Percentiles rank a stretch among this genome's conserved stretches.
These are phyloP conservation scores for Brachirus orientalis DNA, from an alignment of 2,113 vertebrate species.

Conservation along the genomic window DNA sequence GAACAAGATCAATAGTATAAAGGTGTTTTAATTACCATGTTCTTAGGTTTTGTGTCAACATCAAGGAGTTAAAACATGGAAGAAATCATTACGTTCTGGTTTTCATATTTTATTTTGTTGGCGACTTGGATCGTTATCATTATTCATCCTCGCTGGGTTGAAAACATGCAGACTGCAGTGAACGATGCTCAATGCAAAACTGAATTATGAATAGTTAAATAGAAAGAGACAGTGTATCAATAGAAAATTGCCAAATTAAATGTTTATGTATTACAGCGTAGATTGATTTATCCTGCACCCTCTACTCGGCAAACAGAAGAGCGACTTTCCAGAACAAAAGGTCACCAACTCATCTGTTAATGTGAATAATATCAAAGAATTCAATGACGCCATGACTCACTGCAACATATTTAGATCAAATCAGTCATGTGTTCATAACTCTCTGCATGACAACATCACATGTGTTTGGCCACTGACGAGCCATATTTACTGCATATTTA, in stretches of 20 bases:
- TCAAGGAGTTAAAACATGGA: too few relatives aligned
- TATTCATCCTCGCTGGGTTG: background rate
- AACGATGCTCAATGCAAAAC: conserved; percentile 5
- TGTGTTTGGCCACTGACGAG: conserved; percentile 18
- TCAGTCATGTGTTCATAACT: conserved; percentile 7
- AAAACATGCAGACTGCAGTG: background rate
- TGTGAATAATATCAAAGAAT: conserved; percentile 31
- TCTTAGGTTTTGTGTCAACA: too few relatives aligned
- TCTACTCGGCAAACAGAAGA: conserved; percentile 35
- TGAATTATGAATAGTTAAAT: conserved; percentile 29
- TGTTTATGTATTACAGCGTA: conserved; percentile 14
- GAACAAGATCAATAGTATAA: too few relatives aligned
- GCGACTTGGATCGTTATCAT: too few relatives aligned
- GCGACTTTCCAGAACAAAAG: too few relatives aligned
- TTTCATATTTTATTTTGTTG: too few relatives aligned
- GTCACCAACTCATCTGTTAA: conserved; percentile 34
- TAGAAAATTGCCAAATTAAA: conserved; percentile 15
- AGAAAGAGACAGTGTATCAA: conserved; percentile 10
- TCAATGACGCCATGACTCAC: conserved; percentile 14
- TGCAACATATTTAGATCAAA: conserved; percentile 20
- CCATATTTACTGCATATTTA: conserved; percentile 3
- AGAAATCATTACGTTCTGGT: too few relatives aligned
- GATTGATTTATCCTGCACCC: conserved; percentile 13
- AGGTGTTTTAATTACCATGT: too few relatives aligned
- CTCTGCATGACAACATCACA: conserved; percentile 18